These are phyloP conservation scores for Axis porcinus DNA, from an alignment of 2,113 vertebrate species.

Conservation along the genomic window DNA sequence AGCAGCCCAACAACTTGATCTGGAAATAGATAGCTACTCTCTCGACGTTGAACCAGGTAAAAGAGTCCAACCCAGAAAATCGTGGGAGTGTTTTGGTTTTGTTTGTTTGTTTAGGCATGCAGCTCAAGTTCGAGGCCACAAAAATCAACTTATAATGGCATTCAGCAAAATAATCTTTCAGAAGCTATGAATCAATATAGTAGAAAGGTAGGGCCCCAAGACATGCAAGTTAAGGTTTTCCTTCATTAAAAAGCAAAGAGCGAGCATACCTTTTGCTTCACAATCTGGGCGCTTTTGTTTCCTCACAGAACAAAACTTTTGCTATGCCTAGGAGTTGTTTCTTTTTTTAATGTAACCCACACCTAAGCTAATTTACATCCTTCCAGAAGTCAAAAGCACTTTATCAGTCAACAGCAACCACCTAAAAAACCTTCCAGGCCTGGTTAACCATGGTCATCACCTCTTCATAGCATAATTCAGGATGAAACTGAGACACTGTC, in stretches of 20 bases:
- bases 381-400: not conserved
- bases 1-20: slow-evolving; percentile 80
- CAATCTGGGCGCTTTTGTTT: not conserved
- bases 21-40: slow-evolving; percentile 91
- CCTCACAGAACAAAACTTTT: not conserved
- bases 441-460: not conserved
- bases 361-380: not conserved
- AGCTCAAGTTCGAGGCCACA: not conserved
- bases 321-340: not conserved
- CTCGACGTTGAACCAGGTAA: slow-evolving; percentile 92
- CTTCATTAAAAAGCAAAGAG: not conserved
- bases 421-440: not conserved
- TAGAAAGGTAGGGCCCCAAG: not conserved
- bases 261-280: not conserved
- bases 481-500: not conserved
- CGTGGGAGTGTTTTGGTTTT: not conserved
- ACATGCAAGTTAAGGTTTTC: not conserved
- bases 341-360: not conserved
- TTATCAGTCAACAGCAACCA: not conserved
- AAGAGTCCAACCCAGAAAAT: not conserved
- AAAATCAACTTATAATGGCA: not conserved
- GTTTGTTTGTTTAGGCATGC: not conserved
- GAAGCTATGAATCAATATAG: not conserved
- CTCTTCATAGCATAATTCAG: not conserved
- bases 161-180: not conserved